Evolutionary conservation across 2,797 vertebrate genomes (phyloP).

Genomic region (Sebastes nivosus): DNA sequence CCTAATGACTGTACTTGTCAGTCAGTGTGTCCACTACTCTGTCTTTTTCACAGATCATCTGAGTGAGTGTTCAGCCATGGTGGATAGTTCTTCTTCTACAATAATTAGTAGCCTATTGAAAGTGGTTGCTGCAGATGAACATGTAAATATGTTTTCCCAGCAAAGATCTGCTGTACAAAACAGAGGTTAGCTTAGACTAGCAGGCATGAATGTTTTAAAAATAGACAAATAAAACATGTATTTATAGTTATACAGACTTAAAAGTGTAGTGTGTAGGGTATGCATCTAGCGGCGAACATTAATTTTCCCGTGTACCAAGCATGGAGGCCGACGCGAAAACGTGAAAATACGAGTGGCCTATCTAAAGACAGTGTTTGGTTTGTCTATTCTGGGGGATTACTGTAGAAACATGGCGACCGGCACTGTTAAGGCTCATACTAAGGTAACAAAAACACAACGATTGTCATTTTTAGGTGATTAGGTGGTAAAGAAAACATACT

Average conservation of each 20-base stretch:
- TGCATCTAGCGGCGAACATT: no score
- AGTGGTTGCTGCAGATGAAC: not conserved
- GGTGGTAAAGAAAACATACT: no score
- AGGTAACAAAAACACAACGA: no score
- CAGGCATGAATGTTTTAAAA: not conserved
- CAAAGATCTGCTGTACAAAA: not conserved
- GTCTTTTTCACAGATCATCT: not conserved
- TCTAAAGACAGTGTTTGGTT: no score
- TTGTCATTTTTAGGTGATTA: no score
- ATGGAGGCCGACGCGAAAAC: rapidly evolving
- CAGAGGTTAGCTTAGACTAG: not conserved
- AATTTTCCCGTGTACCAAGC: no score
- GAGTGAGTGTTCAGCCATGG: not conserved
- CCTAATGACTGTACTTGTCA: not conserved
- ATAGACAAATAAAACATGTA: not conserved
- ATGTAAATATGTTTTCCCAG: not conserved
- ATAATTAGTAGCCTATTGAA: not conserved
- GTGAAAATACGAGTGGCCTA: no score
- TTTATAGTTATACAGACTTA: not conserved
- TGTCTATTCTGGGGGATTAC: no score
- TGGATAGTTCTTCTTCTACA: not conserved
- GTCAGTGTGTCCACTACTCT: not conserved
- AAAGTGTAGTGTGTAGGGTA: no score
- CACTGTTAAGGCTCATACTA: no score
- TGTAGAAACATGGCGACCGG: no score